Evolutionary conservation across 2,113 vertebrate genomes (phyloP).

Genomic region (Carollia perspicillata): DNA sequence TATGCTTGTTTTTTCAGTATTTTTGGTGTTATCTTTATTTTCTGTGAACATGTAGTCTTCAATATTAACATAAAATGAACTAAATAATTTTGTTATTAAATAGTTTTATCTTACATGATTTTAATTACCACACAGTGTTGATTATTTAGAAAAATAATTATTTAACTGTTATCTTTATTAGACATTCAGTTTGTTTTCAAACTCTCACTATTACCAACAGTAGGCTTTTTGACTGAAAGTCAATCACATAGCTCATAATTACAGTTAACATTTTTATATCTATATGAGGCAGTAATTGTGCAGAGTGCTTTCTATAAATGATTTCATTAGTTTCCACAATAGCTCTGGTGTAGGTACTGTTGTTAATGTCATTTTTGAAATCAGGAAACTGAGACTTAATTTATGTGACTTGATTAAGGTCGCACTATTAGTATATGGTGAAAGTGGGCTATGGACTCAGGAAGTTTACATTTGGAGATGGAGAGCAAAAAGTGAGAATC

Average conservation of each 20-base stretch:
- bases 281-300: background rate
- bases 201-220: background rate
- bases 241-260: background rate
- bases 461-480: background rate
- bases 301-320: background rate
- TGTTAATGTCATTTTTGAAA: background rate
- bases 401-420: background rate
- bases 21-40: background rate
- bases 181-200: background rate
- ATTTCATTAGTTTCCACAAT: slow-evolving; percentile 8
- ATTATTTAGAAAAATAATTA: background rate
- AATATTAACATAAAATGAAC: background rate
- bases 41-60: background rate
- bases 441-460: background rate
- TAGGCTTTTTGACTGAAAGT: background rate
- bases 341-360: background rate
- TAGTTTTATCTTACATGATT: background rate
- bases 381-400: background rate
- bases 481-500: background rate
- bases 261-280: background rate
- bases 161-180: background rate
- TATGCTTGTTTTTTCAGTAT: background rate
- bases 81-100: background rate
- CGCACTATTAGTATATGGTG: background rate
- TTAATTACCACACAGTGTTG: background rate